Conservation (phyloP, 2,797 vertebrate genomes). For the Numenius phaeopus region DNA sequence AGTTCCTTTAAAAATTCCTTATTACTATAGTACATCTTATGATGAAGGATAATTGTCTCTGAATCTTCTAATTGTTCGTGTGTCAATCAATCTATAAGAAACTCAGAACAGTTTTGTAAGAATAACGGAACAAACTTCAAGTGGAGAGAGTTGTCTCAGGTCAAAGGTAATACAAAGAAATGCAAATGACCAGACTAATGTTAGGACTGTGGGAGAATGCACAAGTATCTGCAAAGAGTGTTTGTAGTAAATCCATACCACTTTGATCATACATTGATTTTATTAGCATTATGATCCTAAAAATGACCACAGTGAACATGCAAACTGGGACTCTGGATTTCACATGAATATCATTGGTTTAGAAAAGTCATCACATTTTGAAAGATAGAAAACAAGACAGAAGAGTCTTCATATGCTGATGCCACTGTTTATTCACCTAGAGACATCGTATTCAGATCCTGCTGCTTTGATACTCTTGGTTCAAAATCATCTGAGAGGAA, state of each 20-base stretch:
- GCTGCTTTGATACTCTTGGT: neutral
- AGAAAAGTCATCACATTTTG: neutral
- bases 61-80: conserved; percentile 25
- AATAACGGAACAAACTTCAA: conserved; percentile 11
- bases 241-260: neutral
- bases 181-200: neutral
- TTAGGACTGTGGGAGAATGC: neutral
- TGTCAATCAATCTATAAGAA: conserved; percentile 40
- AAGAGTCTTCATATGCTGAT: neutral
- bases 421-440: neutral
- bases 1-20: conserved; percentile 5
- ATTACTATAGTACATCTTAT: conserved; percentile 33
- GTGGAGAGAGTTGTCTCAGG: neutral
- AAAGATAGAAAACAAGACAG: neutral
- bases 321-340: neutral
- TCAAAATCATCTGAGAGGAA: neutral
- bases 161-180: neutral
- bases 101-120: conserved; percentile 25
- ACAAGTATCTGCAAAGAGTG: neutral
- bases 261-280: neutral
- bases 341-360: neutral
- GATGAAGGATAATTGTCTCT: conserved; percentile 47
- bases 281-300: neutral
- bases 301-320: neutral
- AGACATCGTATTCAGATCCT: neutral